Base-by-base conservation (phyloP, 1,140 invertebrate genomes). In the Uloborus diversus region DNA sequence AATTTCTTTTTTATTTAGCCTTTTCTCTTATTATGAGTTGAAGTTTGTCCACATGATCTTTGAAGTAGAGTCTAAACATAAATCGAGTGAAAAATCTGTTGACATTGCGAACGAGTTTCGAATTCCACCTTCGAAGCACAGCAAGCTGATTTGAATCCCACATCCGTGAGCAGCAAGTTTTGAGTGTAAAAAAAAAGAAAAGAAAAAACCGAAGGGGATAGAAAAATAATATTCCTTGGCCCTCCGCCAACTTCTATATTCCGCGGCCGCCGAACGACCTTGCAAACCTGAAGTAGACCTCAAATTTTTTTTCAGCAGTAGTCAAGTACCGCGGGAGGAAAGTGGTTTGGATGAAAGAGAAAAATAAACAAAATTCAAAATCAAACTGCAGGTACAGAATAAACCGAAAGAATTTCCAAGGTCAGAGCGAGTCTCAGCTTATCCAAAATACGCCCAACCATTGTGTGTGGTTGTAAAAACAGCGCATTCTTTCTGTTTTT, bases 361-460 rank as follows among this genome's bases (percentile, higher is more conserved):
- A 68, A 30, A n/a, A 66, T 4, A 27, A 25, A 66, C 51, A 69
- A 25, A 70, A 70, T 37, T 30, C 25, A 13, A 65, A 61, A 73
- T 20, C 32, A 73, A 61, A 73, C 37, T 28, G 61, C 37, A 20
- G 17, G 65, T 51, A 68, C 53, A 30, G 47, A 37, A 53, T 30
- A 32, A 65, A 42, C 2, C 59, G 61, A 73, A 61, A 73, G 53
- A 73, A 73, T 59, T 42, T 20, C 37, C 69, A 73, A 73, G 69
- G 69, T 61, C 69, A 33, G 25, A 4, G 4, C 25, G 56, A 61
- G 69, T 73, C 69, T 73, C 57, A 61, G 27, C 25, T 73, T 53
- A 59, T 73, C 25, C 33, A 35, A 59, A 59, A 73, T 73, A 73
- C 69, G 69, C 69, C 69, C 69, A 47, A 61, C 17, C 35, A 59